Percentiles rank a stretch among this genome's conserved stretches.
These are phyloP conservation scores for Nycticebus coucang DNA, from an alignment of 2,113 vertebrate genomes.

Conservation along the genomic window DNA sequence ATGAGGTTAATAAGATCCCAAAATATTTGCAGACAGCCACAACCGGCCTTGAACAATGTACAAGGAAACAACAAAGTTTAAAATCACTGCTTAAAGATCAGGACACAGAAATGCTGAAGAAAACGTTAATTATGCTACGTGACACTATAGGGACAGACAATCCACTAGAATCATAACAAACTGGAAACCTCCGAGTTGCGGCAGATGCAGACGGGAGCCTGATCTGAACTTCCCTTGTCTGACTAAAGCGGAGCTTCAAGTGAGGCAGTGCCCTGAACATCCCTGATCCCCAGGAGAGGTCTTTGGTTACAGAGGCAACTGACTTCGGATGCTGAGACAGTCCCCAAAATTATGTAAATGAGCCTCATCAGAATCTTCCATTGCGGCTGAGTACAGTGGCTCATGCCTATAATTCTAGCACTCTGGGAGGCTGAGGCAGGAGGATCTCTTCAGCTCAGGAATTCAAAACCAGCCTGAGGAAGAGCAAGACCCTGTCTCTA, in stretches of 20 bases:
- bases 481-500: too few relatives aligned
- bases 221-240: neutral
- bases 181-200: neutral
- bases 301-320: neutral
- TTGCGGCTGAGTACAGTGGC: too few relatives aligned
- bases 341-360: neutral
- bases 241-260: neutral
- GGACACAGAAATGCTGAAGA: slow-evolving; percentile 35
- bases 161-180: neutral
- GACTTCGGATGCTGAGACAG: neutral
- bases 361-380: neutral
- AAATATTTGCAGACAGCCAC: neutral
- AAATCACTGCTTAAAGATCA: neutral
- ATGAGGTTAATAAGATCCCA: neutral
- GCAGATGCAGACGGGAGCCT: neutral
- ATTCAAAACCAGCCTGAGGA: too few relatives aligned
- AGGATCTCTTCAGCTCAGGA: too few relatives aligned
- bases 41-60: neutral
- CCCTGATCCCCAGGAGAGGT: neutral
- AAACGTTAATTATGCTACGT: neutral
- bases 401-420: too few relatives aligned
- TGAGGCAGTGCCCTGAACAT: neutral
- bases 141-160: neutral
- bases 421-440: too few relatives aligned
- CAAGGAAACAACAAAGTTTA: neutral